phyloP scores from a whole-genome alignment of 2,797 vertebrate genomes.

The Tokudaia muenninki region DNA sequence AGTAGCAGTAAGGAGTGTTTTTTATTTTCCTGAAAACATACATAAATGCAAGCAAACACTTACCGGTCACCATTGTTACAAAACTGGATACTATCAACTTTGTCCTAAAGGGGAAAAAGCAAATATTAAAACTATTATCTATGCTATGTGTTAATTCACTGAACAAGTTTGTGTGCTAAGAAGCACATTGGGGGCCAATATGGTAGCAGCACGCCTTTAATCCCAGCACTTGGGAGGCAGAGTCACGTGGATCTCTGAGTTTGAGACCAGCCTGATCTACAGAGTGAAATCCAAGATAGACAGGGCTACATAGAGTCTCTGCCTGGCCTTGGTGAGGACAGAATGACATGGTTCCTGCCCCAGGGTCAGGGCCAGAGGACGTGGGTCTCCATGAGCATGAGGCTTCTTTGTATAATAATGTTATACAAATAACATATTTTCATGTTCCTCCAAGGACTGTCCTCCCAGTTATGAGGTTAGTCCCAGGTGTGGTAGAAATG shows the following conservation, averaged over 20 bases:
- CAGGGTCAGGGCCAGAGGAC: background rate
- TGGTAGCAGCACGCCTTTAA: background rate
- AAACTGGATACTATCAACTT: conserved; percentile 99
- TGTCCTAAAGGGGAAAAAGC: conserved; percentile 90
- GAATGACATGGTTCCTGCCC: too few relatives aligned
- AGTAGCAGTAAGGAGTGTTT: background rate
- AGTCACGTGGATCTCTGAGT: background rate
- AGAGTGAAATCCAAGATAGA: background rate
- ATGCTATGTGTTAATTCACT: conserved; percentile 50
- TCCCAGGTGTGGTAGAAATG: too few relatives aligned
- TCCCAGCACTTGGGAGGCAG: background rate
- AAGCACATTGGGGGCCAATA: background rate
- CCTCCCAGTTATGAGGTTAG: too few relatives aligned
- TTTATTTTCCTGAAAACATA: background rate
- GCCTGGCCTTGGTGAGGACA: background rate
- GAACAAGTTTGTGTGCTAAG: background rate
- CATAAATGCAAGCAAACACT: conserved; percentile 15
- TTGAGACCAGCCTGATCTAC: background rate
- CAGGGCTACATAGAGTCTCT: background rate
- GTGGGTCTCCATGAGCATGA: background rate
- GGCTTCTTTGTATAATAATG: background rate
- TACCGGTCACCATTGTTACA: conserved; percentile 97
- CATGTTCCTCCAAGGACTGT: too few relatives aligned
- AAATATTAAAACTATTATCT: conserved; percentile 46
- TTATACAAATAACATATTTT: too few relatives aligned